Conservation (phyloP, 2,797 vertebrate genomes). For the Lerista edwardsae region DNA sequence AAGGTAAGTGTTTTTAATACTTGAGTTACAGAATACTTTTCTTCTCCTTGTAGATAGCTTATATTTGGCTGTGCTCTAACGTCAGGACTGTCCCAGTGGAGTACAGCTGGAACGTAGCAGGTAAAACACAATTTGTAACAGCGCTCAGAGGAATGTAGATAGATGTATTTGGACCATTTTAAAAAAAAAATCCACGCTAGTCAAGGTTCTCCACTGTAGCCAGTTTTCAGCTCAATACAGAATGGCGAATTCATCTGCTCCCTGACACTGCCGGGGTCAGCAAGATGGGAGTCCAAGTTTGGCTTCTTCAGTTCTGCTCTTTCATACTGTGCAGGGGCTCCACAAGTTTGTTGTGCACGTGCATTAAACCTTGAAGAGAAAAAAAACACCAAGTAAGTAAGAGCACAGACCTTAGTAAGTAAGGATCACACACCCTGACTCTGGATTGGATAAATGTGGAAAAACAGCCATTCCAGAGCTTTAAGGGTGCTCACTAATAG, state of each 20-base stretch:
- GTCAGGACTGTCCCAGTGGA: slow-evolving; percentile 5
- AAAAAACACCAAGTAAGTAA: slow-evolving; percentile 64
- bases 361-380: slow-evolving; percentile 81
- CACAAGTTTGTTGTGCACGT: slow-evolving; percentile 86
- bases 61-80: slow-evolving; percentile 35
- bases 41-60: slow-evolving; percentile 6
- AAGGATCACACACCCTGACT: background rate
- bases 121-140: slow-evolving; percentile 49
- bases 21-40: slow-evolving; percentile 27
- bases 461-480: background rate
- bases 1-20: slow-evolving; percentile 17
- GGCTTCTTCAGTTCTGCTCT: slow-evolving; percentile 77
- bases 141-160: slow-evolving; percentile 73
- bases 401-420: slow-evolving; percentile 1
- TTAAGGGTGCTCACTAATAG: background rate
- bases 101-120: slow-evolving; percentile 38
- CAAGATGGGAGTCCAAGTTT: slow-evolving; percentile 68
- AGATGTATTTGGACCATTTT: slow-evolving; percentile 63
- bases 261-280: slow-evolving; percentile 65
- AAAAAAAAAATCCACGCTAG: slow-evolving; percentile 66
- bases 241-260: slow-evolving; percentile 71
- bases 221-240: slow-evolving; percentile 73
- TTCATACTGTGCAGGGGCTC: slow-evolving; percentile 85
- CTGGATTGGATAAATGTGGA: background rate
- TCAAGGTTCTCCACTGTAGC: slow-evolving; percentile 65